Conservation (phyloP, 2,888 invertebrate species). For the Xanthorhoe spadicearia region DNA sequence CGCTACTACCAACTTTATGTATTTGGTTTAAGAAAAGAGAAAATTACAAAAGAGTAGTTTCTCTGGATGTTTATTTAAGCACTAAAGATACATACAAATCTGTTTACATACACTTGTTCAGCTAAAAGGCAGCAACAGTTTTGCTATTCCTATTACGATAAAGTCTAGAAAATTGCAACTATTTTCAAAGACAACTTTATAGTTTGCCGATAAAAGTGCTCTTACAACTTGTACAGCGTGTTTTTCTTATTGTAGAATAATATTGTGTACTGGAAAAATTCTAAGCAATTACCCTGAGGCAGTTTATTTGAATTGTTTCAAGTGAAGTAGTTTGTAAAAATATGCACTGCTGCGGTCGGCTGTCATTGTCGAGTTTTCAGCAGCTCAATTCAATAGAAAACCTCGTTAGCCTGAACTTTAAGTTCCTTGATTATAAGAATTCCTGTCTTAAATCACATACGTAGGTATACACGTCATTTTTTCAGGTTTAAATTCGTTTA, state of each 20-base stretch:
- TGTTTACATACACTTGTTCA: conserved; percentile 25
- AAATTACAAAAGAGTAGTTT: no score
- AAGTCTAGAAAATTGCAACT: conserved; percentile 44
- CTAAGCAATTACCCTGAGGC: neutral
- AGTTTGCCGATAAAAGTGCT: conserved; percentile 50
- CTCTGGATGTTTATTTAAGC: neutral
- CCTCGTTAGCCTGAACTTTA: no score
- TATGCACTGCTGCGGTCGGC: no score
- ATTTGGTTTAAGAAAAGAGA: no score
- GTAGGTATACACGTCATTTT: no score
- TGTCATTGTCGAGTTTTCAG: no score
- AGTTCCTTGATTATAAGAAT: no score
- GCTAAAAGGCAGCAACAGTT: conserved; percentile 33
- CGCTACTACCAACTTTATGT: no score
- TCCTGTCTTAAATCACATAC: no score
- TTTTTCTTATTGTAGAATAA: neutral
- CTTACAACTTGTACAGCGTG: conserved; percentile 26
- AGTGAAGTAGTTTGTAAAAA: neutral
- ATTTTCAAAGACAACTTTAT: conserved; percentile 51
- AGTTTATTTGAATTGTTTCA: neutral
- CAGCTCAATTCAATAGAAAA: no score
- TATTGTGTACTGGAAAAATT: neutral
- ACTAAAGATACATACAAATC: conserved; percentile 19
- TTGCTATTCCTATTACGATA: conserved; percentile 40
- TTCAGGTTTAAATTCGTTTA: no score